Percentiles rank a stretch among this genome's conserved stretches.
These are phyloP conservation scores for Aspidoscelis tigris DNA, from an alignment of 2,113 vertebrate genomes.

Conservation along the genomic window DNA sequence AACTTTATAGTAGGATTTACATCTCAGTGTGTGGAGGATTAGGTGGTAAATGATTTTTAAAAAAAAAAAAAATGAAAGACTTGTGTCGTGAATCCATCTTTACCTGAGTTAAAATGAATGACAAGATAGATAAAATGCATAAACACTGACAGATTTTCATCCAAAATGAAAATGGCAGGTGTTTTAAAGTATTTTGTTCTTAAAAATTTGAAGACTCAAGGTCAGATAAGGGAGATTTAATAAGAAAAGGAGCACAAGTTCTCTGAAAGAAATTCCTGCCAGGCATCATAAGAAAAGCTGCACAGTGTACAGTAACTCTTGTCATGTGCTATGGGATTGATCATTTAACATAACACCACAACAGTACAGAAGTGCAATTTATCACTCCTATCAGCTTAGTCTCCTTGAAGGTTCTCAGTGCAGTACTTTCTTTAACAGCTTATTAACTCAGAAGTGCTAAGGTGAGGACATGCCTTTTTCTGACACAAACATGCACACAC, in stretches of 20 bases:
- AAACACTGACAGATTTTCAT: background rate
- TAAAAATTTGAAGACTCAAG: slow-evolving; percentile 21
- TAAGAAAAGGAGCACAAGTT: background rate
- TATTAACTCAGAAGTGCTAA: slow-evolving; percentile 33
- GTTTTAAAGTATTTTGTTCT: background rate
- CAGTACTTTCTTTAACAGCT: slow-evolving; percentile 24
- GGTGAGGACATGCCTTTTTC: background rate
- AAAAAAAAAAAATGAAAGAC: background rate
- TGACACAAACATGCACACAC: background rate
- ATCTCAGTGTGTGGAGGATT: background rate
- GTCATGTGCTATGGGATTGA: slow-evolving; percentile 4
- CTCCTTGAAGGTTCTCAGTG: slow-evolving; percentile 28
- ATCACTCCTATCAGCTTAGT: background rate
- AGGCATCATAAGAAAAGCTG: slow-evolving; percentile 24
- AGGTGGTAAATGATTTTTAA: background rate
- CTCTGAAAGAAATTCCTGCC: slow-evolving; percentile 25
- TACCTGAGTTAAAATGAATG: background rate
- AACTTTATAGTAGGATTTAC: background rate
- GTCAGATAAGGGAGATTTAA: slow-evolving; percentile 10
- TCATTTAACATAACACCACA: slow-evolving; percentile 29
- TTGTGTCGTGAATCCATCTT: background rate
- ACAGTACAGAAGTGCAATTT: slow-evolving; percentile 5
- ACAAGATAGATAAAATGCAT: background rate
- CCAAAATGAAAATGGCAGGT: background rate
- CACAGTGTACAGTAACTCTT: fast-evolving